These are phyloP conservation scores for Anthophora plumipes DNA, from an alignment of 2,888 invertebrate species.

Conservation along the genomic window DNA sequence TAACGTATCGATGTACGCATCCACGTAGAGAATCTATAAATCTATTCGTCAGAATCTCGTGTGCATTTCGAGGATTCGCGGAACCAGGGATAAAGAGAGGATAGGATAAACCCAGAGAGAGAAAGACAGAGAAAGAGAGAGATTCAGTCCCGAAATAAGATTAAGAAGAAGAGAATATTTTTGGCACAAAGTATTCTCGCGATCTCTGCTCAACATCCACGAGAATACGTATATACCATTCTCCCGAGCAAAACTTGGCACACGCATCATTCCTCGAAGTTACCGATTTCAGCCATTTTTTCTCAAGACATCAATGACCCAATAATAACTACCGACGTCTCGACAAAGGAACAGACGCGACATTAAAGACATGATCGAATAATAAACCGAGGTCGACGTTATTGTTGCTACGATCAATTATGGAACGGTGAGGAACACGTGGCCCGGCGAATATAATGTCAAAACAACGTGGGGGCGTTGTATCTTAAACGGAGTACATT, in stretches of 20 bases:
- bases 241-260: conserved; percentile 14
- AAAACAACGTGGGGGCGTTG: conserved; percentile 64
- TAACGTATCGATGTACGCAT: conserved; percentile 4
- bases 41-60: no score
- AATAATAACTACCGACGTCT: neutral
- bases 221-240: neutral
- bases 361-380: conserved; percentile 27
- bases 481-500: conserved; percentile 56
- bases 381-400: conserved; percentile 28
- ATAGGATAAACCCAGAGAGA: no score
- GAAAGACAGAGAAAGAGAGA: neutral
- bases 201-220: neutral
- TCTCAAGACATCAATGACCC: conserved; percentile 22
- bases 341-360: conserved; percentile 28
- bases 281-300: neutral
- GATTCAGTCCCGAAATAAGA: conserved; percentile 22
- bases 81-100: no score
- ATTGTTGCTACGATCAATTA: conserved; percentile 38
- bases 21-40: neutral
- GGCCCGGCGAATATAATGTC: conserved; percentile 30
- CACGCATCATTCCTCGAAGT: neutral
- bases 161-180: conserved; percentile 31
- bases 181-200: conserved; percentile 25
- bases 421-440: conserved; percentile 42
- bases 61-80: neutral